Conservation (phyloP, 2,797 vertebrate species). For the Hypotaenidia okinawae region DNA sequence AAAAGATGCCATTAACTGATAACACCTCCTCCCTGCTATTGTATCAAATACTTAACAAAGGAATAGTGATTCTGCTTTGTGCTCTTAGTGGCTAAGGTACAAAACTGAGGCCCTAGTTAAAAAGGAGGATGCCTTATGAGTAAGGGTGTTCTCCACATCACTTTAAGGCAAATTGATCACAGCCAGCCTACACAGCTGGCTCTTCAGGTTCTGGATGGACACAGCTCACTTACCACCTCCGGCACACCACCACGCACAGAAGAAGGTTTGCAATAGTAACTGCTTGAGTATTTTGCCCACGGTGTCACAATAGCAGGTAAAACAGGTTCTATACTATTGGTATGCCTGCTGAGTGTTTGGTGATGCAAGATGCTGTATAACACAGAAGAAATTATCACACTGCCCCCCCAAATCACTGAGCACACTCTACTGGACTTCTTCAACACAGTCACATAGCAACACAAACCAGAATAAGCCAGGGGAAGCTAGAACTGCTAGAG, state of each 20-base stretch:
- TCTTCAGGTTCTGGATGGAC: neutral
- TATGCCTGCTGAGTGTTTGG: neutral
- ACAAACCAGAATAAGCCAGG: neutral
- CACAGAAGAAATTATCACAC: neutral
- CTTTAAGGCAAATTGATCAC: neutral
- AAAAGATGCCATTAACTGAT: neutral
- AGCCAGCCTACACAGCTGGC: conserved; percentile 2
- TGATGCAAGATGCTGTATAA: neutral
- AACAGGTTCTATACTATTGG: neutral
- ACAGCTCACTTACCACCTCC: neutral
- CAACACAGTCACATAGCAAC: neutral
- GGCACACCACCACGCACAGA: neutral
- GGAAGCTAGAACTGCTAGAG: neutral
- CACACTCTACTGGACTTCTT: neutral
- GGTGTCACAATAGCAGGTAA: neutral
- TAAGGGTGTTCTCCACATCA: neutral
- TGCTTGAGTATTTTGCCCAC: neutral
- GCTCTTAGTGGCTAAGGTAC: neutral
- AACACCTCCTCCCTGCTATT: neutral
- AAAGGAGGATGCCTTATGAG: neutral
- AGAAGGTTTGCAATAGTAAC: neutral
- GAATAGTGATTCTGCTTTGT: neutral
- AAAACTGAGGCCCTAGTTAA: neutral
- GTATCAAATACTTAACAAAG: neutral
- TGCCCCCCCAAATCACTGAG: neutral